These are phyloP conservation scores for Heliothis peltigera DNA, from an alignment of 2,888 invertebrate genomes.

Conservation along the genomic window DNA sequence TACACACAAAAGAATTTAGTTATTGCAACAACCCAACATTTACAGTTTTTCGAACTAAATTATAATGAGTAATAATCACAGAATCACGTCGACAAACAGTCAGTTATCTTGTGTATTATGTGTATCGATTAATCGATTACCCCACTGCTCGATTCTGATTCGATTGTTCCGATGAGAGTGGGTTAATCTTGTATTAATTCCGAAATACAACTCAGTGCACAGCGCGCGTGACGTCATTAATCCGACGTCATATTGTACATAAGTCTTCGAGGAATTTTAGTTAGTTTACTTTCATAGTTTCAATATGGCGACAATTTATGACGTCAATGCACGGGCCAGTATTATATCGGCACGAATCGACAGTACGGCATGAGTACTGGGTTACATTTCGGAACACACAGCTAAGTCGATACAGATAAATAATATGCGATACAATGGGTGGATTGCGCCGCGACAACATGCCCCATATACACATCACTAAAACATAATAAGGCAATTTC, in stretches of 20 bases:
- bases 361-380: too few relatives aligned
- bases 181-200: too few relatives aligned
- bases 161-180: too few relatives aligned
- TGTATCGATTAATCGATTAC: conserved; percentile 19
- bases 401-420: conserved; percentile 25
- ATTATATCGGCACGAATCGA: too few relatives aligned
- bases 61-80: conserved; percentile 76
- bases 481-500: conserved; percentile 74
- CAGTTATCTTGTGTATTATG: conserved; percentile 33
- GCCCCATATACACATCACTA: conserved; percentile 78
- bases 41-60: conserved; percentile 77
- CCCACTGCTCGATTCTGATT: conserved; percentile 15
- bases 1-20: conserved; percentile 78
- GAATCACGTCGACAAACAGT: conserved; percentile 66
- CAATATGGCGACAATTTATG: too few relatives aligned
- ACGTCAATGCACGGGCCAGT: too few relatives aligned
- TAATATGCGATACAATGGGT: conserved; percentile 42
- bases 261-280: too few relatives aligned
- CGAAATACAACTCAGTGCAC: too few relatives aligned
- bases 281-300: too few relatives aligned
- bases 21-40: conserved; percentile 89
- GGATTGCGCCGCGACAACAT: conserved; percentile 61
- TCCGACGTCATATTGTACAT: too few relatives aligned
- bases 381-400: too few relatives aligned
- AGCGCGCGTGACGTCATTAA: too few relatives aligned